Evolutionary conservation across 2,888 invertebrate species (phyloP).

Genomic region (Nematopogon swammerdamellus): DNA sequence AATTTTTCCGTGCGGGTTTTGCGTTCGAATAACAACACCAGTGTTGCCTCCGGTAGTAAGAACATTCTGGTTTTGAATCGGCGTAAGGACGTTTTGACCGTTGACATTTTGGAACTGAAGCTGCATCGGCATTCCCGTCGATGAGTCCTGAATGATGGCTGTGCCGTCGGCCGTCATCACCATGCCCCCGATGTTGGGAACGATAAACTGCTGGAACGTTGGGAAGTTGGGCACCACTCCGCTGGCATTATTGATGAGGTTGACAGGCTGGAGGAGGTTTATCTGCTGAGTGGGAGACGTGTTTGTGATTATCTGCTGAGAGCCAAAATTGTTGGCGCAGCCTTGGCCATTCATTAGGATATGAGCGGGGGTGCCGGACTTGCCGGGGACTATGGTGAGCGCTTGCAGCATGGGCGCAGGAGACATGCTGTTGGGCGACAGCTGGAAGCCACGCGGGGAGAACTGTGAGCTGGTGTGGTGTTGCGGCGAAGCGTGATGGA

Average conservation of each 20-base stretch:
- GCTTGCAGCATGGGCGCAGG: slow-evolving; percentile 72
- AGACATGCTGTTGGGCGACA: slow-evolving; percentile 64
- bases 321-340: slow-evolving; percentile 56
- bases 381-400: slow-evolving; percentile 72
- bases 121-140: slow-evolving; percentile 66
- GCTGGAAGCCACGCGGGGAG: slow-evolving; percentile 72
- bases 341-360: slow-evolving; percentile 76
- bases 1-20: slow-evolving; percentile 69
- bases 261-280: slow-evolving; percentile 77
- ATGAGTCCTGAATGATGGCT: slow-evolving; percentile 70
- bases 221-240: slow-evolving; percentile 73
- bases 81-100: slow-evolving; percentile 72
- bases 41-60: slow-evolving; percentile 66
- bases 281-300: slow-evolving; percentile 60
- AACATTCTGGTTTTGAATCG: slow-evolving; percentile 63
- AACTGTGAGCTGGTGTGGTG: slow-evolving; percentile 53
- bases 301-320: slow-evolving; percentile 66
- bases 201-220: slow-evolving; percentile 77
- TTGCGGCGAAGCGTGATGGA: slow-evolving; percentile 46
- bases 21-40: slow-evolving; percentile 77
- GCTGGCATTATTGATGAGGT: slow-evolving; percentile 68
- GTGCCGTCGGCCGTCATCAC: slow-evolving; percentile 80
- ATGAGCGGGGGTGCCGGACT: slow-evolving; percentile 68
- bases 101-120: slow-evolving; percentile 78
- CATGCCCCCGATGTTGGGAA: slow-evolving; percentile 78